These are phyloP conservation scores for Pyralis farinalis DNA, from an alignment of 2,888 invertebrate genomes.

Conservation along the genomic window DNA sequence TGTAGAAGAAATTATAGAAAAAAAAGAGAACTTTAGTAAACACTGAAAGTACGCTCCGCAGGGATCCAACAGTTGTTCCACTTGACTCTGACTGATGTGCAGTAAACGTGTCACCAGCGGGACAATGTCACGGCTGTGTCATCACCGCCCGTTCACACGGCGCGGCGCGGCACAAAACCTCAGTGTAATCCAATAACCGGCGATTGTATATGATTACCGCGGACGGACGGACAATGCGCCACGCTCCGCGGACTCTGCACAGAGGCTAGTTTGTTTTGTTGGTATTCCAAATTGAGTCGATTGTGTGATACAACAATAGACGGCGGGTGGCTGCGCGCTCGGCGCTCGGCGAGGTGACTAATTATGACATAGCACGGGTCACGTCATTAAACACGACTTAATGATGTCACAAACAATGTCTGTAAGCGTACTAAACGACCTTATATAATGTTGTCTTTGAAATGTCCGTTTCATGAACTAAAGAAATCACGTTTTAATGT, in stretches of 20 bases:
- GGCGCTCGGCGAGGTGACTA: not conserved
- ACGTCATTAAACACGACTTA: too few species aligned
- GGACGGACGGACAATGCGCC: constrained; percentile 34
- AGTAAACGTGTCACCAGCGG: too few species aligned
- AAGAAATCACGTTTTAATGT: too few species aligned
- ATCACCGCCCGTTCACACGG: not conserved
- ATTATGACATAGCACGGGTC: not conserved
- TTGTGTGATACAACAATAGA: not conserved
- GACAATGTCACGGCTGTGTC: not conserved
- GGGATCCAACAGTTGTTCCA: too few species aligned
- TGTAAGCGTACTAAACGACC: too few species aligned
- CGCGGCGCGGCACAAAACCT: not conserved
- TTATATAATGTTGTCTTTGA: too few species aligned
- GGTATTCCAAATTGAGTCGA: not conserved
- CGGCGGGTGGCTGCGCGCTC: not conserved
- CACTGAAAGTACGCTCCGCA: too few species aligned
- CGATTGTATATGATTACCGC: constrained; percentile 25
- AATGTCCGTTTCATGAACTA: too few species aligned
- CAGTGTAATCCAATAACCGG: constrained; percentile 13
- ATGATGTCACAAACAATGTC: too few species aligned
- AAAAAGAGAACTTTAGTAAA: too few species aligned
- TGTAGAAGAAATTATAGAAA: too few species aligned
- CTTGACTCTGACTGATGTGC: too few species aligned
- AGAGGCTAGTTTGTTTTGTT: not conserved
- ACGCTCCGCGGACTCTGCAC: constrained; percentile 26